A percentile compares a stretch with the other conserved stretches of the same genome.
Evolutionary conservation across 1,140 invertebrate genomes (phyloP).

Genomic region (Patella vulgata): DNA sequence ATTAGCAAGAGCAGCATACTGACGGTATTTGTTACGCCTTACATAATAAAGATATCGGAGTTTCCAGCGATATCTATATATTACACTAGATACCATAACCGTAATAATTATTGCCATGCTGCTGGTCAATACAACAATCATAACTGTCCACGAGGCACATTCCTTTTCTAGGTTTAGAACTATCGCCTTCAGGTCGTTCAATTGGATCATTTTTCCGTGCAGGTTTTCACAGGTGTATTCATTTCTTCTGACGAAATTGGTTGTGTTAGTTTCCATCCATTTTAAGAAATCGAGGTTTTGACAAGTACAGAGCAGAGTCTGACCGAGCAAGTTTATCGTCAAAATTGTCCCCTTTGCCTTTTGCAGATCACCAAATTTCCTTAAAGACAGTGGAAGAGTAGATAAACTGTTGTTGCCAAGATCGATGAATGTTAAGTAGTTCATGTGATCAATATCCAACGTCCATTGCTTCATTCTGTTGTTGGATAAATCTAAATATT

Average conservation of each 20-base stretch:
- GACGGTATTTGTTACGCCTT: constrained; percentile 22
- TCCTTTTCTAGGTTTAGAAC: constrained; percentile 14
- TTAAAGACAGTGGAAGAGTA: too few species aligned
- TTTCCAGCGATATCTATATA: constrained; percentile 42
- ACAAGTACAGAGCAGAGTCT: too few species aligned
- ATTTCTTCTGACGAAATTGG: neutral
- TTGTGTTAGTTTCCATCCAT: too few species aligned
- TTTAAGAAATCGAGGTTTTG: too few species aligned
- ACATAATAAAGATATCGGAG: constrained; percentile 45
- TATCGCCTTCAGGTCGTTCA: constrained; percentile 9
- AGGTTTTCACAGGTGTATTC: constrained; percentile 19
- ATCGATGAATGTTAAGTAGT: neutral
- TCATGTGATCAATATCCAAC: too few species aligned
- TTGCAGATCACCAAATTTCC: too few species aligned
- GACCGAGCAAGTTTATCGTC: too few species aligned
- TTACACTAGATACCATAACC: constrained; percentile 13
- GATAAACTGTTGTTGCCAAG: too few species aligned
- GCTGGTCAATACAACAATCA: too few species aligned
- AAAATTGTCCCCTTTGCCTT: too few species aligned
- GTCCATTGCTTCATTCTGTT: too few species aligned
- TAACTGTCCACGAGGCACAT: constrained; percentile 30
- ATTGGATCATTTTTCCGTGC: constrained; percentile 4
- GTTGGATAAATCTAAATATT: too few species aligned
- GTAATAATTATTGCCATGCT: constrained; percentile 14
- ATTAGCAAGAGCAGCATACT: neutral